Evolutionary conservation across 2,113 vertebrate genomes (phyloP), one percentile per base, ranked within the genome.

Genomic region (Echinops telfairi): DNA sequence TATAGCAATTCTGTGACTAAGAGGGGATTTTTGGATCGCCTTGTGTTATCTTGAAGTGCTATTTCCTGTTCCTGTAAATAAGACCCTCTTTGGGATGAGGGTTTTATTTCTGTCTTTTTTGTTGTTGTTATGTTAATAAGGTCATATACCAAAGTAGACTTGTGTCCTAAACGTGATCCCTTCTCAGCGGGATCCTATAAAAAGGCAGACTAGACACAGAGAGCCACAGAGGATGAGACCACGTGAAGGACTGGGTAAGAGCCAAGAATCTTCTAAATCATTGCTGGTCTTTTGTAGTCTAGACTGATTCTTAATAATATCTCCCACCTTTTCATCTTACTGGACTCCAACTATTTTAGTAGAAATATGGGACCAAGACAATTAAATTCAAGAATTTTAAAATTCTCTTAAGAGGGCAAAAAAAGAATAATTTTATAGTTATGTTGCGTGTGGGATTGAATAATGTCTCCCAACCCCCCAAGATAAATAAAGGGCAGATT

Each of bases 311-410:
- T 66, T 40, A 70, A 81, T 64, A 73, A n/a, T 73, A 93, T 89
- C 38, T n/a, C 29, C 47, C 47, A 53, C 62, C 31, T 84, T 87
- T 83, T 91, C 10, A 66, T 33, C 57, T 95, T 94, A 62, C 31
- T 81, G 86, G 38, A 94, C 66, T 95, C 88, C 29, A 93, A 71
- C 6, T 90, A 88, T 90, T 93, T 93, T 76, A 76, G 16, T 83
- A 47, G 78, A 84, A 85, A 84, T 79, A 80, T 47, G 58, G 4
- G 86, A 25, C 19, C 64, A 93, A 82, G 70, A 1, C 6, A 95
- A 40, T 22, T 64, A 2, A 89, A 64, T 78, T 92, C 53, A 78
- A 83, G 68, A 93, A 68, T 66, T 22, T 70, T n/a, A 70, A 76
- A 71, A 76, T 75, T 8, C 31, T 89, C 68, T 68, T 90, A 81